Base-by-base conservation (phyloP, 2,888 invertebrate species). In the Agonopterix arenella region DNA sequence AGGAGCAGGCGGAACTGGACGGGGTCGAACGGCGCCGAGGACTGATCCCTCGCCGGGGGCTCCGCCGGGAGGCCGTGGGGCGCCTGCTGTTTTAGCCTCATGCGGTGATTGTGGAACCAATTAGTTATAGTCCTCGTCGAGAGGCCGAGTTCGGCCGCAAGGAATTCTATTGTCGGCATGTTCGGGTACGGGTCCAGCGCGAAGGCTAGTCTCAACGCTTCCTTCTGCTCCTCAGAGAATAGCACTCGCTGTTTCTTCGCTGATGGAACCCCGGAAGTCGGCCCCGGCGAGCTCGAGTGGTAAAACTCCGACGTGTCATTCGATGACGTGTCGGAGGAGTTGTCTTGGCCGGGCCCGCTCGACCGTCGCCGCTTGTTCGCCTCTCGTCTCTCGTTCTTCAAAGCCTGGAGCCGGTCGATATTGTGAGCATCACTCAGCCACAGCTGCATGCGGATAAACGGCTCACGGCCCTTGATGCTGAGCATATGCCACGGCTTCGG, bases 71-170 rank as follows among this genome's bases (percentile, higher is more conserved):
- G 90, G 0, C 94, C 93, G 68, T 96, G 96, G 1, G 96, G 95
- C 48, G 93, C 93, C 73, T 96, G 96, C 74, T 97, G 96, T 84
- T 98, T 98, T 73, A 98, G 92, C 56, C 99, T 92, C 97, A 99
- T 99, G 66, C 99, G 93, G 79, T 99, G 98, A 80, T 99, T 99
- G 91, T 99, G 99, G 91, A 99, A 99, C 99, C 99, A 99, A 84
- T 99, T 99, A 54, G 98, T 98, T 68, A 99, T 98, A 49, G 99
- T 99, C 62, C 99, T 92, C 47, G 98, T 95, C 5, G 97, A 96
- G 42, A 99, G 90, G 8, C 94, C 95, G 50, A 99, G 89, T 80
- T 98, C 98, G 36, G 93, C 92, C 36, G 98, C 98, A 52, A 99
- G 91, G 73, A 97, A 97, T 77, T 99, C 98, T 60, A 99, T 98